Conservation (phyloP, 2,888 invertebrate species). For the Tenthredo distinguenda region DNA sequence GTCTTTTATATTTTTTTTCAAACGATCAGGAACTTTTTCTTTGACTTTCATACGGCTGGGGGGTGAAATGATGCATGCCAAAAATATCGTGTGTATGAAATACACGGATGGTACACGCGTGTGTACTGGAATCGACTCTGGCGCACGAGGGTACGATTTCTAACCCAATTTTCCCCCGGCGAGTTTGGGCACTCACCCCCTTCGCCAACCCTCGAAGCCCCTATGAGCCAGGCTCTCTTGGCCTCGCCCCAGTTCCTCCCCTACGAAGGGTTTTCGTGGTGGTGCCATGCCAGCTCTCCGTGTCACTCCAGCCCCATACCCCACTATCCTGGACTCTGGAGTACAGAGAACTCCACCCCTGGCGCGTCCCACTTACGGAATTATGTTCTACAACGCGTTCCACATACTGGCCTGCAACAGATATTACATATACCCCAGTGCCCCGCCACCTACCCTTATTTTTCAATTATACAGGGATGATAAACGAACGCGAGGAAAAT, state of each 20-base stretch:
- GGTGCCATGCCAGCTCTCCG: slow-evolving; percentile 10
- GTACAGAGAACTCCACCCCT: slow-evolving; percentile 40
- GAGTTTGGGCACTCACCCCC: not conserved
- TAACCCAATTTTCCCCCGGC: slow-evolving; percentile 19
- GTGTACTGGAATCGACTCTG: not conserved
- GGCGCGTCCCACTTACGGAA: slow-evolving; percentile 3
- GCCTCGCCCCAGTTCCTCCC: slow-evolving; percentile 61
- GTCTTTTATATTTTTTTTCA: not conserved
- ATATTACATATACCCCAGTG: not conserved
- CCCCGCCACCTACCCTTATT: not conserved
- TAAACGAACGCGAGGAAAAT: not conserved
- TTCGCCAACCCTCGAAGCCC: slow-evolving; percentile 24
- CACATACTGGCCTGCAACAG: not conserved
- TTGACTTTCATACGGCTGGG: not conserved
- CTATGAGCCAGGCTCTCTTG: slow-evolving; percentile 56
- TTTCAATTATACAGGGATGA: not conserved
- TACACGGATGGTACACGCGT: not conserved
- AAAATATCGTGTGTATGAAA: not conserved
- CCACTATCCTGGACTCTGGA: slow-evolving; percentile 5
- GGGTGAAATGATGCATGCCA: not conserved
- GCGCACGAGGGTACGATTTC: slow-evolving; percentile 46
- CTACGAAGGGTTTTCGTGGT: slow-evolving; percentile 14
- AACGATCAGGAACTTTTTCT: not conserved
- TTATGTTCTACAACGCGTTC: not conserved
- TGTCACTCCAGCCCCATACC: slow-evolving; percentile 15